Evolutionary conservation across 1,140 invertebrate genomes (phyloP), one percentile per base, ranked within the genome.

Genomic region (Helicoverpa armigera): DNA sequence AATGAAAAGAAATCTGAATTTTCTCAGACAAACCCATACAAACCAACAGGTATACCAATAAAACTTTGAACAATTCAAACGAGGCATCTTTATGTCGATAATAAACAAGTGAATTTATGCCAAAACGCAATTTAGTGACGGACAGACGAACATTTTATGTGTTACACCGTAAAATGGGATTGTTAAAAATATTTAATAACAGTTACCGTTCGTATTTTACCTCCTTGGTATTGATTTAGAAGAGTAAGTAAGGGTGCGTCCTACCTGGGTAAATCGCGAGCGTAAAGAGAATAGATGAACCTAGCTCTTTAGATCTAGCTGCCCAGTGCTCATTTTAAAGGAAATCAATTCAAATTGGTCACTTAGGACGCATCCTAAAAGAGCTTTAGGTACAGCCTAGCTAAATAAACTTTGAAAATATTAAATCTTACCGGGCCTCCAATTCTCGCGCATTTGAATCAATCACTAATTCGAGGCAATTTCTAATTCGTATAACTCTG

Each of bases 181-280:
- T 54, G 43, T 77, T 65, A 67, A 77, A 77, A 77, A 65, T 67
- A 67, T 77, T 77, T 77, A 77, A 67, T 77, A 77, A 77, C 75
- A 54, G 14, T 43, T 51, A 77, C 23, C 43, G 23, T 3, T 10
- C 13, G 9, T 54, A 53, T 67, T 29, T 14, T 29, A 56, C n/a
- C 1, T 18, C 11, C 2, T 54, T 72, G 1, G 4, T 54, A 31
- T 31, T 56, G 65, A 69, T 65, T 31, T 13, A n/a, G 23, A 31
- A 23, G n/a, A 7, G 16, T 1, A 11, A 60, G 16, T 23, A 60
- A 58, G 14, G 56, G 10, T 23, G 23, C 23, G 23, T 23, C 23
- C 2, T 23, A 23, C 23, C 23, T 23, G 23, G 23, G 23, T 23
- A 2, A 23, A 23, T 2, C 1, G 23, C 23, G 23, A 23, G 2